Conservation (phyloP, 2,888 invertebrate genomes). For the Eilema sororculum region DNA sequence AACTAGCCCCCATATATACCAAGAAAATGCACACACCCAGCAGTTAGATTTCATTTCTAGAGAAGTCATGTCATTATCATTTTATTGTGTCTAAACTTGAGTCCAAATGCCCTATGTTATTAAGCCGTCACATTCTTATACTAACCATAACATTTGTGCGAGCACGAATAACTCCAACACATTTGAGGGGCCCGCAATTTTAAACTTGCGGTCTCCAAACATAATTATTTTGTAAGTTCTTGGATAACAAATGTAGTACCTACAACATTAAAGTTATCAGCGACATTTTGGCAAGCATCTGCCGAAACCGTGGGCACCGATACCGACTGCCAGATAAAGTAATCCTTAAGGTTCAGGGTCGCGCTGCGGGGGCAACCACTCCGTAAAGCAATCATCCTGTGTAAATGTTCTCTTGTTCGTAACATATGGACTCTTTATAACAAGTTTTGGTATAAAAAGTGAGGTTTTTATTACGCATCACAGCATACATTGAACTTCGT, state of each 20-base stretch:
- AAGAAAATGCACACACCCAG: not conserved
- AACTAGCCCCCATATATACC: not conserved
- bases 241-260: constrained; percentile 28
- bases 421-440: constrained; percentile 60
- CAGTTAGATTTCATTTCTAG: not conserved
- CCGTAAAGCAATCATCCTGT: constrained; percentile 63
- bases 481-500: constrained; percentile 61
- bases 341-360: constrained; percentile 76
- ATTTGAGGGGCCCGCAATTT: not conserved
- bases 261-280: constrained; percentile 66
- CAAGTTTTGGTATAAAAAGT: constrained; percentile 58
- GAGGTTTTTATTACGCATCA: constrained; percentile 55
- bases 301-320: constrained; percentile 73
- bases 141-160: constrained; percentile 12
- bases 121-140: constrained; percentile 16
- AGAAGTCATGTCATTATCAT: not conserved
- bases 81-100: constrained; percentile 10
- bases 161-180: not conserved
- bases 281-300: constrained; percentile 76
- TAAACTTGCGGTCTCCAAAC: not conserved
- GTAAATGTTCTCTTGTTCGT: constrained; percentile 57
- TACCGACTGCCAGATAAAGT: constrained; percentile 73
- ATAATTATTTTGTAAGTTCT: constrained; percentile 3
- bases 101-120: constrained; percentile 24
- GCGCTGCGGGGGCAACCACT: constrained; percentile 61